Evolutionary conservation across 2,113 vertebrate genomes (phyloP).

Genomic region (Isurus oxyrinchus): DNA sequence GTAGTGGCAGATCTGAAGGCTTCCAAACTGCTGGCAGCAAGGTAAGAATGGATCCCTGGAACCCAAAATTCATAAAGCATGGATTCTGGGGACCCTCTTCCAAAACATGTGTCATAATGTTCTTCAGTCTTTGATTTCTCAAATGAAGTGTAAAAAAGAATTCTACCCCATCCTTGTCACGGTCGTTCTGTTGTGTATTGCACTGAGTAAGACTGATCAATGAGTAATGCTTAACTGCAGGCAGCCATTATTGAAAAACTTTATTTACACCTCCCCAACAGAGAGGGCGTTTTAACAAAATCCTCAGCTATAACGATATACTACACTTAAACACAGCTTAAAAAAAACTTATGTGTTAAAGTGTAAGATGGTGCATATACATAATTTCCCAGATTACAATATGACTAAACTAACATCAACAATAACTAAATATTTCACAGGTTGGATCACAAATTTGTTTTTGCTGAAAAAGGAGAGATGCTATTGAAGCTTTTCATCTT

Average conservation of each 20-base stretch:
- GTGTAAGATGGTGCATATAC: no score
- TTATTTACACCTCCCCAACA: background rate
- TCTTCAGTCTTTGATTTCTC: no score
- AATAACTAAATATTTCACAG: no score
- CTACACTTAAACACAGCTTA: background rate
- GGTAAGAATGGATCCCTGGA: constrained; percentile 44
- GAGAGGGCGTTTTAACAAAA: background rate
- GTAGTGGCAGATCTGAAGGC: constrained; percentile 63
- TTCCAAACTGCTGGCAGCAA: constrained; percentile 59
- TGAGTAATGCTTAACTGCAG: no score
- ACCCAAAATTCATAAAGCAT: background rate
- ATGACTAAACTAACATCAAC: no score
- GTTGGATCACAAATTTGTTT: no score
- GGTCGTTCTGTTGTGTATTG: background rate
- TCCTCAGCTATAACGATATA: background rate
- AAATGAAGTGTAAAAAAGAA: no score
- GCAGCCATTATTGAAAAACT: background rate
- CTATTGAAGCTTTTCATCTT: no score
- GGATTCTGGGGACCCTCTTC: background rate
- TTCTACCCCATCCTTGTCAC: no score
- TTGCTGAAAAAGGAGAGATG: no score
- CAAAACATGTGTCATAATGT: no score
- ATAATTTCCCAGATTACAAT: no score
- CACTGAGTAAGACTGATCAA: background rate
- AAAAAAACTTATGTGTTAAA: background rate